Conservation (phyloP, 2,113 vertebrate genomes). For the Morone saxatilis region DNA sequence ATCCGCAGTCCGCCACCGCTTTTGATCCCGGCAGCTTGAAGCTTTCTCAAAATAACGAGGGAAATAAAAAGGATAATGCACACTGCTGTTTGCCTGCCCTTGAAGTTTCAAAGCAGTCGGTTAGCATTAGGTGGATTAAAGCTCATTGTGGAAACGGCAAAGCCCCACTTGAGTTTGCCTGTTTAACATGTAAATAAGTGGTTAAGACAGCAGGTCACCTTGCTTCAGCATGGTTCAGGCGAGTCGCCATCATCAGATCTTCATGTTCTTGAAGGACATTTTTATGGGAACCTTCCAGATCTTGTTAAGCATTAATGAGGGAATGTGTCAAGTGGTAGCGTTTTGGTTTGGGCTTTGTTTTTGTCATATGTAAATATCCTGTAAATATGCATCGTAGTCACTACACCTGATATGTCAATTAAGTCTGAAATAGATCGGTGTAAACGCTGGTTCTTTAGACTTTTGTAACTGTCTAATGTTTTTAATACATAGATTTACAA, state of each 20-base stretch:
- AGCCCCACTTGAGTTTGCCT: constrained; percentile 38
- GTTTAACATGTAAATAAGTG: constrained; percentile 47
- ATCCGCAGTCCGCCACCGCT: background rate
- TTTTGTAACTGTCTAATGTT: background rate
- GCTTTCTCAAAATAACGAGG: constrained; percentile 28
- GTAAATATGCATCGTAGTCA: background rate
- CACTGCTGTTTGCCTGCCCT: constrained; percentile 13
- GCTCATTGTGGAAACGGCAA: constrained; percentile 47
- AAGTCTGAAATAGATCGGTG: background rate
- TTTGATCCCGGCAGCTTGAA: constrained; percentile 26
- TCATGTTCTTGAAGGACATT: constrained; percentile 30
- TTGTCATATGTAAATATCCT: background rate
- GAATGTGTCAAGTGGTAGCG: background rate
- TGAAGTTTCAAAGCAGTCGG: constrained; percentile 53
- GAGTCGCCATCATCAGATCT: constrained; percentile 16
- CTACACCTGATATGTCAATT: background rate
- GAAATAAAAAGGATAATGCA: constrained; percentile 35
- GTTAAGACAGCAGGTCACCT: constrained; percentile 37
- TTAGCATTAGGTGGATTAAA: constrained; percentile 44
- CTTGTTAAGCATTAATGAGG: background rate
- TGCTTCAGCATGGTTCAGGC: constrained; percentile 24
- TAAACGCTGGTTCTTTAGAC: background rate
- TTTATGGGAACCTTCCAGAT: constrained; percentile 32
- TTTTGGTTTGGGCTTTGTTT: background rate
- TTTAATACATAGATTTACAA: background rate